These are phyloP conservation scores for Pristionchus maxplancki DNA, from an alignment of 2,888 invertebrate species.

Conservation along the genomic window DNA sequence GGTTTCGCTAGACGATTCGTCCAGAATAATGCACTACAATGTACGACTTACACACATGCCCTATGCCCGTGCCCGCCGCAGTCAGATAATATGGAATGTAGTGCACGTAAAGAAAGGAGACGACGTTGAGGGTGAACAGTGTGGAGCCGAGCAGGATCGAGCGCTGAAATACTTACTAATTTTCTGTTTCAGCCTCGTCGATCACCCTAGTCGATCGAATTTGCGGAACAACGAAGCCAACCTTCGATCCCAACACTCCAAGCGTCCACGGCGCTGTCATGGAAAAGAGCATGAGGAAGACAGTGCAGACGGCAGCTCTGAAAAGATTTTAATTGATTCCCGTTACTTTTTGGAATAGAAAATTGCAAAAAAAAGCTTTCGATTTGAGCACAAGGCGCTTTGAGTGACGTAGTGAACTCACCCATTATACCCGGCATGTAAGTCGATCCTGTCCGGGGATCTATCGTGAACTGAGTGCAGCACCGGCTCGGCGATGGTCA, in stretches of 20 bases:
- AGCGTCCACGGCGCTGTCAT: conserved; percentile 14
- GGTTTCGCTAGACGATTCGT: too few relatives aligned
- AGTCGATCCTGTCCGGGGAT: conserved; percentile 57
- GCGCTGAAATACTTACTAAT: not conserved
- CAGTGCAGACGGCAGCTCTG: not conserved
- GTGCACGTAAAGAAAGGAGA: conserved; percentile 63
- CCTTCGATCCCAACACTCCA: conserved; percentile 33
- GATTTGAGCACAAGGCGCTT: too few relatives aligned
- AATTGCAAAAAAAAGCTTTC: too few relatives aligned
- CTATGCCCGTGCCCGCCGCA: conserved; percentile 58
- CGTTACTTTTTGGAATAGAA: too few relatives aligned
- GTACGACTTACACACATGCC: conserved; percentile 63
- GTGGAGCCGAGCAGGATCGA: not conserved
- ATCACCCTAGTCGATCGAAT: too few relatives aligned
- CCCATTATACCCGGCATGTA: conserved; percentile 66
- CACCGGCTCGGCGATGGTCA: conserved; percentile 63
- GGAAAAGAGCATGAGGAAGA: not conserved
- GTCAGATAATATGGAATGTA: conserved; percentile 61
- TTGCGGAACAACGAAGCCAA: too few relatives aligned
- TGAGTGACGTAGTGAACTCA: too few relatives aligned
- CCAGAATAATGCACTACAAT: too few relatives aligned
- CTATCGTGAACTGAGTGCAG: conserved; percentile 65
- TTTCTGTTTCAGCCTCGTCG: not conserved
- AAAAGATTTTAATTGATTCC: too few relatives aligned
- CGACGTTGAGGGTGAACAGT: conserved; percentile 52